Conservation (phyloP, 2,113 vertebrate species). For the Mormyrus iriodes region DNA sequence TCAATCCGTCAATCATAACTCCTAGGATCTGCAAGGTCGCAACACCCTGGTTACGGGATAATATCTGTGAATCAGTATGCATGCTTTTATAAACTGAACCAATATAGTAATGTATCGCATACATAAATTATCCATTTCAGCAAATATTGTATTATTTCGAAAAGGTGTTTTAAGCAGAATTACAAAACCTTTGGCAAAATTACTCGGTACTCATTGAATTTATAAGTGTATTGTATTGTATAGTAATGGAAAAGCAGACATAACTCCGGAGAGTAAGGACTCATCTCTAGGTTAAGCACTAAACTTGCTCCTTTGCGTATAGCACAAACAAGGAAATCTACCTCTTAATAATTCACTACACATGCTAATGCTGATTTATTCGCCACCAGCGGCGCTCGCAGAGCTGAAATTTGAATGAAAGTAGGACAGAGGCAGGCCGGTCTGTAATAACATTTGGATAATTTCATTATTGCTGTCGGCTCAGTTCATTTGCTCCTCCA, state of each 20-base stretch:
- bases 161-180: neutral
- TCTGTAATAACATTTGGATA: constrained; percentile 99
- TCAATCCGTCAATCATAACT: neutral
- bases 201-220: neutral
- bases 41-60: neutral
- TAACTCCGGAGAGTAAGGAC: constrained; percentile 44
- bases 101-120: neutral
- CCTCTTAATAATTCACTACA: constrained; percentile 99
- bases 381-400: constrained; percentile 81
- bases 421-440: constrained; percentile 98
- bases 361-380: constrained; percentile 99
- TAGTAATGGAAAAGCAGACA: neutral
- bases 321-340: constrained; percentile 94
- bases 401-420: constrained; percentile 98
- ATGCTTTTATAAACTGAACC: neutral
- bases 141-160: neutral
- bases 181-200: neutral
- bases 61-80: too few relatives aligned
- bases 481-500: constrained; percentile 99
- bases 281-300: constrained; percentile 69
- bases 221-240: neutral
- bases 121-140: neutral
- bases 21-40: neutral
- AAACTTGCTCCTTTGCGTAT: constrained; percentile 96
- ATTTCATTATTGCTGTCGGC: constrained; percentile 99